Conservation (phyloP, 1,140 invertebrate species). For the Drosophila nasuta region DNA sequence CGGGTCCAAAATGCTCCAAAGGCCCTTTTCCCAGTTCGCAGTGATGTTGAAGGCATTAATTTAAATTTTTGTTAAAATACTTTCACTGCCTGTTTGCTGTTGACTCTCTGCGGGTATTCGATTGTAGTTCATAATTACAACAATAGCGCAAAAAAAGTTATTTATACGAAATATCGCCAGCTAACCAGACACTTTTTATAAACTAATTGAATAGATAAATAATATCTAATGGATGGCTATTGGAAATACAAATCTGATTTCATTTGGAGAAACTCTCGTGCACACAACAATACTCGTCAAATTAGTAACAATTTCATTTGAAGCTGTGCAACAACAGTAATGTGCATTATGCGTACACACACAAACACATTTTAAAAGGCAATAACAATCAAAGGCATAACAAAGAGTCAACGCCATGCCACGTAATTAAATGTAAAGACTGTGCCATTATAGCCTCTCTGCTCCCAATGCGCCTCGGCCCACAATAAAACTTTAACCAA, state of each 20-base stretch:
- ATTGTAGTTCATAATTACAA: conserved; percentile 65
- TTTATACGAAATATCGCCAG: conserved; percentile 31
- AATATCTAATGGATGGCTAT: not conserved
- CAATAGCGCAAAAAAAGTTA: conserved; percentile 15
- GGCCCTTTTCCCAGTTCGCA: conserved; percentile 29
- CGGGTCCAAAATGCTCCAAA: conserved; percentile 51
- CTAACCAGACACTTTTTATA: not conserved
- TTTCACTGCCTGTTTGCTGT: conserved; percentile 67
- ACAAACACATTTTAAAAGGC: conserved; percentile 8
- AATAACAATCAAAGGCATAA: conserved; percentile 30
- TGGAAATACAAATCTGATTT: conserved; percentile 6
- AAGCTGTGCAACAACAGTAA: conserved; percentile 49
- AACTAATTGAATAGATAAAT: conserved; percentile 28
- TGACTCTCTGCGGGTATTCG: conserved; percentile 47
- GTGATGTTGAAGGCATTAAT: conserved; percentile 50
- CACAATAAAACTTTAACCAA: conserved; percentile 48
- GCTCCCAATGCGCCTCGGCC: conserved; percentile 64
- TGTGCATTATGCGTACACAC: conserved; percentile 42
- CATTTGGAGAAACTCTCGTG: conserved; percentile 12
- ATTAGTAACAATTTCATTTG: conserved; percentile 65
- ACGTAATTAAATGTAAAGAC: conserved; percentile 74
- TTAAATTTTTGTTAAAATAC: conserved; percentile 67
- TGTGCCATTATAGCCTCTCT: conserved; percentile 61
- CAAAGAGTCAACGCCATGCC: conserved; percentile 48
- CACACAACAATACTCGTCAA: conserved; percentile 26